phyloP scores from a whole-genome alignment of 1,140 invertebrate species.

The Paraescarpia echinospica region DNA sequence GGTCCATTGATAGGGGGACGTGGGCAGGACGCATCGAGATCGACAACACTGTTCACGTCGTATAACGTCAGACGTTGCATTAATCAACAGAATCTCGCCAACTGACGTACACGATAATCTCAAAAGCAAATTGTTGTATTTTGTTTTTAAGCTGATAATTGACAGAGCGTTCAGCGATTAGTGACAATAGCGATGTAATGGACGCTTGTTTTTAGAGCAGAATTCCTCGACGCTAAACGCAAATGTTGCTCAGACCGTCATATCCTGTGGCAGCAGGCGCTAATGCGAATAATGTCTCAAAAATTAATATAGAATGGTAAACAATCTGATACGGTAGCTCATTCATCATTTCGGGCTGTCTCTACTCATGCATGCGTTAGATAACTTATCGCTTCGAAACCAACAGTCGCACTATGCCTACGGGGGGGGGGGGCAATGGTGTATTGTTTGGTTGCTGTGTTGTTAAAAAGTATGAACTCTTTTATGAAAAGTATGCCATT shows the following conservation, averaged over 20 bases:
- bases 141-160: not conserved
- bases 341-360: not conserved
- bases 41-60: not conserved
- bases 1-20: not conserved
- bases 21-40: not conserved
- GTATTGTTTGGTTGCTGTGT: not conserved
- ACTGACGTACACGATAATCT: not conserved
- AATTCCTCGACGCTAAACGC: not conserved
- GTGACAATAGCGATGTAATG: not conserved
- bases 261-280: not conserved
- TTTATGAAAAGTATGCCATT: too few species aligned
- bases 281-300: not conserved
- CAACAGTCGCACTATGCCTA: not conserved
- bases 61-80: not conserved
- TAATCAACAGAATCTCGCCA: not conserved
- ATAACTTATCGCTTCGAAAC: not conserved
- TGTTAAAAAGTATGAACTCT: not conserved
- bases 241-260: not conserved
- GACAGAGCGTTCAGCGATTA: too few species aligned
- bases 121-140: not conserved
- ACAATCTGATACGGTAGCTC: not conserved
- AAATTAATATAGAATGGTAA: not conserved
- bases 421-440: not conserved
- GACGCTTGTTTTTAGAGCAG: not conserved
- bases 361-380: not conserved